Evolutionary conservation across 2,797 vertebrate genomes (phyloP), one percentile per base, ranked within the genome.

Genomic region (Nannoperca australis): DNA sequence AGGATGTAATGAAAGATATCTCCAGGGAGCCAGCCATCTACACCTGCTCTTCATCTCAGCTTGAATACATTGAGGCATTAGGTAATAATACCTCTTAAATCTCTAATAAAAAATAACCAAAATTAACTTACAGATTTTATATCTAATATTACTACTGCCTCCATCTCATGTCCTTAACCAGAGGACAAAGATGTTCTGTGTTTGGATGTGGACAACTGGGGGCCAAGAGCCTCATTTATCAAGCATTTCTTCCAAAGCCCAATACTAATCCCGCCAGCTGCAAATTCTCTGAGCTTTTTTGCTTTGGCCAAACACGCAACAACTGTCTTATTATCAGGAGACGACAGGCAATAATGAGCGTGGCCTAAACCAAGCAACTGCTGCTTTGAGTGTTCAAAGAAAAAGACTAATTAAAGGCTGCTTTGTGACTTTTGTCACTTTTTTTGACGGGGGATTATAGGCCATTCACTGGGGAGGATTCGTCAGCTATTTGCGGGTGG

Each of bases 351-450:
- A 79, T 91, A 92, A 92, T 90, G 91, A 93, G 85, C 45, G 53
- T 51, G 81, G 91, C 79, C 80, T 45, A 70, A 93, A 76, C 87
- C 61, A 77, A 89, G 87, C 77, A 65, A 86, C 68, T 73, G 80
- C 85, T 83, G 84, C 85, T 87, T 88, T 83, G 82, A 87, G 90
- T 76, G 83, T 90, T 88, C 70, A 87, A 75, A 84, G 77, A 85
- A 89, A 75, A 61, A 62, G 65, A 45, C 87, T 94, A 94, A 95
- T 95, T 94, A 95, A 91, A 91, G 91, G 83, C 82, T 81, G 89
- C 91, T 93, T 92, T 91, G 88, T 93, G 91, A 93, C 90, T 94
- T 94, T 90, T 91, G 85, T 88, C 92, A 90, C 91, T 90, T 89
- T 81, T 86, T 88, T 89, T 85, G 85, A 93, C 88, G 86, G 78